phyloP scores from a whole-genome alignment of 2,888 invertebrate species.

The Hydrotaea diabolus region DNA sequence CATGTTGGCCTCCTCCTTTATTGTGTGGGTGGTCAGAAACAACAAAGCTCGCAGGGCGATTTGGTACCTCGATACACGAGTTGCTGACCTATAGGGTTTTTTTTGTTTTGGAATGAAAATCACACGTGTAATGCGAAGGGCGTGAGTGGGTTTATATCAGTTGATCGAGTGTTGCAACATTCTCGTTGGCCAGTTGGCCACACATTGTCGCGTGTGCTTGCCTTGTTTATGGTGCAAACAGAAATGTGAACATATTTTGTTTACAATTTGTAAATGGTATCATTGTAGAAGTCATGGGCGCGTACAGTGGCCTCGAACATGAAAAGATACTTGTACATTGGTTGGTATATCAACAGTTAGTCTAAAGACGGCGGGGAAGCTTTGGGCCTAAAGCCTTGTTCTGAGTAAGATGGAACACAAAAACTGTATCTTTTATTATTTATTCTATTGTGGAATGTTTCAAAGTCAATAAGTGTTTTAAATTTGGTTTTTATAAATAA shows the following conservation, averaged over 20 bases:
- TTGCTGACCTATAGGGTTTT: too few relatives aligned
- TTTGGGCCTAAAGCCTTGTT: too few relatives aligned
- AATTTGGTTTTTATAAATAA: too few relatives aligned
- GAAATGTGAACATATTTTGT: neutral
- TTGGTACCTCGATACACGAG: neutral
- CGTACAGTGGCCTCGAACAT: neutral
- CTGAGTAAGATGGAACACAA: too few relatives aligned
- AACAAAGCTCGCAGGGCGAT: neutral
- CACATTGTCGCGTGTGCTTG: neutral
- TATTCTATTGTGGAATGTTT: too few relatives aligned
- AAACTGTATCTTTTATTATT: too few relatives aligned
- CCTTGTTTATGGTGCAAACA: neutral
- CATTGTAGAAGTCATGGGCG: neutral
- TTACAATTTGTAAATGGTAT: conserved; percentile 2
- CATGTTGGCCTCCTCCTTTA: too few relatives aligned
- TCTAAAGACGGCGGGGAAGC: too few relatives aligned
- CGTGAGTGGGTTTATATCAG: conserved; percentile 5
- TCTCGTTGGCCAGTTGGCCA: neutral
- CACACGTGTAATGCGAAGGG: neutral
- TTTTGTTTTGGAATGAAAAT: too few relatives aligned
- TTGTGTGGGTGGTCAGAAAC: neutral
- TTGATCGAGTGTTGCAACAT: neutral
- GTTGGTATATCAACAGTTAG: too few relatives aligned
- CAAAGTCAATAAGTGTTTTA: too few relatives aligned
- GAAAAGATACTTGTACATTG: too few relatives aligned